Evolutionary conservation across 2,888 invertebrate species (phyloP), one percentile per base, ranked within the genome.

Genomic region (Drosophila anomalipes): DNA sequence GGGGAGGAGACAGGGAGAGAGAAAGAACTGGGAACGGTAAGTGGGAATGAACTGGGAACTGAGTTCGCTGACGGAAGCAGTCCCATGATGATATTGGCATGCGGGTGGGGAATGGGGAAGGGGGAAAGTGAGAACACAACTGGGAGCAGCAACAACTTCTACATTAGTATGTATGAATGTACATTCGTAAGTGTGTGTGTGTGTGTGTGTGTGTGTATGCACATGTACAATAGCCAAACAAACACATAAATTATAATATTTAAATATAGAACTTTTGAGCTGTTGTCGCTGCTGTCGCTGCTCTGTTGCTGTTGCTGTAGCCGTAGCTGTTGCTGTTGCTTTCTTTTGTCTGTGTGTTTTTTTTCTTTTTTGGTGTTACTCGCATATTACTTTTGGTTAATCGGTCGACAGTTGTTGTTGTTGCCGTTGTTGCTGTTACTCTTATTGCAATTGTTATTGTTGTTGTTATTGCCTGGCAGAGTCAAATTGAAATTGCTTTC

Each of bases 201-300:
- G 9, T 58, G 56, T 35, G 22, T 54, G 19, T 49, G 12, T 39
- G 32, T 64, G 22, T 44, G 41, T 44, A 19, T 53, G 35, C 35
- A 35, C 39, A 53, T 70, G 51, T 80, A 82, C 79, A 86, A 86
- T 81, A 89, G 73, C 89, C 86, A 86, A 90, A 86, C 86, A 86
- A 86, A 86, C 84, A 90, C 89, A 87, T 90, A 87, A 87, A 87
- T 87, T 87, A 90, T 90, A 89, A 89, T 87, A 90, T 87, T 87
- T 87, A 87, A 87, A 87, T 87, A 90, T 87, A 87, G 87, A 90
- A 89, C 86, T 90, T 87, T 86, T 86, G 86, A 88, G 90, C 84
- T 89, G 88, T 85, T 82, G 88, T 85, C 77, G 77, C 62, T 70
- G 76, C 63, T 70, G 69, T 47, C 14, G 47, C n/a, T 19, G 44